Conservation (phyloP, 1,140 invertebrate genomes). For the Probaryconus sp. region DNA sequence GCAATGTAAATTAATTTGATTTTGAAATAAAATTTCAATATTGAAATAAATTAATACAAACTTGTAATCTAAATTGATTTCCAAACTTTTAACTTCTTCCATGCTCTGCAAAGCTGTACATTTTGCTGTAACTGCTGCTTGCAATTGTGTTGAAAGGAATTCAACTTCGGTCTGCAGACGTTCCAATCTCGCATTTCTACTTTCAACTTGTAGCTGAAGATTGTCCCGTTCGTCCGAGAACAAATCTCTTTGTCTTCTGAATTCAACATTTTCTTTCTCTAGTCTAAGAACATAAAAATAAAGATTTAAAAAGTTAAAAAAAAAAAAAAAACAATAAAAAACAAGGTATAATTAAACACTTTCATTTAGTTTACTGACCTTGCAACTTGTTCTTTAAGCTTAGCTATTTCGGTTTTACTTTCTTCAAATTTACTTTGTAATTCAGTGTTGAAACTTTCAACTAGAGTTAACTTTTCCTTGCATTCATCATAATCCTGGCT, state of each 20-base stretch:
- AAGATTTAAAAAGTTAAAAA: not conserved
- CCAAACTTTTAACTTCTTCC: slow-evolving; percentile 88
- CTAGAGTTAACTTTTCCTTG: slow-evolving; percentile 81
- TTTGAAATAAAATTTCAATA: not conserved
- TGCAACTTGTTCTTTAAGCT: slow-evolving; percentile 80
- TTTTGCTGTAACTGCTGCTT: slow-evolving; percentile 85
- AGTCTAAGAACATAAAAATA: slow-evolving; percentile 63
- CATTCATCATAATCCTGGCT: slow-evolving; percentile 82
- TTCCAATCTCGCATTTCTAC: slow-evolving; percentile 84
- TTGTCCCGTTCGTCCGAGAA: slow-evolving; percentile 85
- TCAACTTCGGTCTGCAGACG: slow-evolving; percentile 82
- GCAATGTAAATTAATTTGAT: not conserved
- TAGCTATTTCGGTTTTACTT: slow-evolving; percentile 81
- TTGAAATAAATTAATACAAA: slow-evolving; percentile 54
- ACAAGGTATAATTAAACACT: no score
- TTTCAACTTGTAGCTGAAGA: slow-evolving; percentile 83
- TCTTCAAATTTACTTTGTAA: slow-evolving; percentile 81
- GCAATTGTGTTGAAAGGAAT: slow-evolving; percentile 83
- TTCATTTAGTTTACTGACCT: slow-evolving; percentile 59
- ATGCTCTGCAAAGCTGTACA: slow-evolving; percentile 88
- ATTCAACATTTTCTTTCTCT: slow-evolving; percentile 79
- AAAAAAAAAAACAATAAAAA: no score
- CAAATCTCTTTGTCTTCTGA: slow-evolving; percentile 81
- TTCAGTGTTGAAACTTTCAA: slow-evolving; percentile 81
- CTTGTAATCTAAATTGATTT: slow-evolving; percentile 87